phyloP scores from a whole-genome alignment of 2,888 invertebrate species.

The Autographa gamma region DNA sequence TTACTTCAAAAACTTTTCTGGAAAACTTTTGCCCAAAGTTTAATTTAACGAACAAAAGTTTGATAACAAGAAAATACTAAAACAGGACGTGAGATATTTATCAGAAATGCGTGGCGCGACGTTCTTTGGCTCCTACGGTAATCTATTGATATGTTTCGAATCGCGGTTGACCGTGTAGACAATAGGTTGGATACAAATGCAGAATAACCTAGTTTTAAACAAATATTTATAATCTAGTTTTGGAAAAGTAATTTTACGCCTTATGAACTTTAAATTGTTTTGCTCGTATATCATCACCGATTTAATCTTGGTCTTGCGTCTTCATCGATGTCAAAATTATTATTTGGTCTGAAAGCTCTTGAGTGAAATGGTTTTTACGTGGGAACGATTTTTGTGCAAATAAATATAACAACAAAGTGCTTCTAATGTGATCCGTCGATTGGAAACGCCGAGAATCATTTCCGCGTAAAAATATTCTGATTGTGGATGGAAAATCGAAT shows the following conservation, averaged over 20 bases:
- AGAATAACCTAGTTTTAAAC: slow-evolving; percentile 37
- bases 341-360: slow-evolving; percentile 88
- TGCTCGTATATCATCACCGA: slow-evolving; percentile 26
- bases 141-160: slow-evolving; percentile 21
- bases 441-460: slow-evolving; percentile 89
- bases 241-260: slow-evolving; percentile 24
- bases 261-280: slow-evolving; percentile 49
- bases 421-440: slow-evolving; percentile 84
- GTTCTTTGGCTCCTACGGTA: slow-evolving; percentile 46
- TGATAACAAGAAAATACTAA: slow-evolving; percentile 46
- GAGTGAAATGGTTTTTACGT: slow-evolving; percentile 90
- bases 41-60: slow-evolving; percentile 58
- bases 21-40: slow-evolving; percentile 68
- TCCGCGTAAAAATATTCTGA: slow-evolving; percentile 89
- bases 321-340: slow-evolving; percentile 71
- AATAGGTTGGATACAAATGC: slow-evolving; percentile 21
- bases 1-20: slow-evolving; percentile 67
- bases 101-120: slow-evolving; percentile 65
- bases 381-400: slow-evolving; percentile 89
- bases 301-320: slow-evolving; percentile 56
- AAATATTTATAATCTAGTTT: slow-evolving; percentile 9
- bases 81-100: slow-evolving; percentile 39
- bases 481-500: slow-evolving; percentile 88
- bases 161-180: slow-evolving; percentile 10
- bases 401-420: slow-evolving; percentile 81